Evolutionary conservation across 2,888 invertebrate genomes (phyloP).

Genomic region (Dioctria rufipes): DNA sequence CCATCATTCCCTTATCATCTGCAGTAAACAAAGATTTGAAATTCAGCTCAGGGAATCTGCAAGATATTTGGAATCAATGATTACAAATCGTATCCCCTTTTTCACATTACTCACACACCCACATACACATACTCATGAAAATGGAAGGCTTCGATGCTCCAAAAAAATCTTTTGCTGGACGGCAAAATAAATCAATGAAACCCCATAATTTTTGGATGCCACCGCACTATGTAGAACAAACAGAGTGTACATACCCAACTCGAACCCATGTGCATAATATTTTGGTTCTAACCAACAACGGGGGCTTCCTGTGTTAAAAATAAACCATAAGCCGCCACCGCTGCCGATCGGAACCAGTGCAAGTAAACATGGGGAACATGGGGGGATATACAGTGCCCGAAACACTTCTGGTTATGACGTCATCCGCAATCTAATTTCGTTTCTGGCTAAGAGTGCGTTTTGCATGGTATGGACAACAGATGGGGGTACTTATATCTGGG

Average conservation of each 20-base stretch:
- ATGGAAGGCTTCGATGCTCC: neutral
- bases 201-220: neutral
- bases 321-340: neutral
- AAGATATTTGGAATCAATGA: neutral
- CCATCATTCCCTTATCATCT: neutral
- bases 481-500: neutral
- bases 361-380: neutral
- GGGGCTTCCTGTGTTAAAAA: conserved; percentile 22
- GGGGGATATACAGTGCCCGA: neutral
- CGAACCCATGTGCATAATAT: conserved; percentile 5
- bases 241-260: no score
- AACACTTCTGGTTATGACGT: neutral
- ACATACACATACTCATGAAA: neutral
- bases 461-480: conserved; percentile 17
- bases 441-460: neutral
- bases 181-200: neutral
- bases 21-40: neutral
- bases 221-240: no score
- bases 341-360: conserved; percentile 9
- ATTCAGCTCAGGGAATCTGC: conserved; percentile 10
- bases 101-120: neutral
- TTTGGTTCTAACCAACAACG: neutral
- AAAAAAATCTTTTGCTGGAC: neutral
- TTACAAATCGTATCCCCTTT: neutral
- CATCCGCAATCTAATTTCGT: neutral